Base-by-base conservation (phyloP, 2,888 invertebrate genomes). In the Thymelicus sylvestris region DNA sequence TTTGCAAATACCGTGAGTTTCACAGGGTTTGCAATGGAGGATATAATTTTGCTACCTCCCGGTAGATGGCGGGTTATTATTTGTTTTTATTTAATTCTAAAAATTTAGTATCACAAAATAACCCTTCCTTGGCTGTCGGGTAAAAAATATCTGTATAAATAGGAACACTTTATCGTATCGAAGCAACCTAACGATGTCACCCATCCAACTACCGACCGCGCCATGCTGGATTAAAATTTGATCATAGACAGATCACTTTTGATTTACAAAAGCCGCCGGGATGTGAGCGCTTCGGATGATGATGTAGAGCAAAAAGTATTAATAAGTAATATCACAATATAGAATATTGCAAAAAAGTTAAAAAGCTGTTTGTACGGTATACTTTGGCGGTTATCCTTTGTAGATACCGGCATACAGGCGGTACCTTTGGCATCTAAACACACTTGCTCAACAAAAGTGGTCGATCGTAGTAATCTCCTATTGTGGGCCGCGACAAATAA, bases 391-490 rank as follows among this genome's bases (percentile, higher is more conserved):
- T 72, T 12, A 60, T 39, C 66, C 78, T 80, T 81, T 83, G 78
- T 68, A 69, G 70, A 73, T 74, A 76, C 80, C 83, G 83, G 82
- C 74, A 80, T 75, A 74, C 64, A 71, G 66, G 74, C 72, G 76
- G 77, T 74, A 67, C 13, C 19, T 62, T 68, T 62, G 39, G 7
- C 19, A 83, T 83, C 55, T 24, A 19, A 55, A 67, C 74, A 80
- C 81, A 84, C 75, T 86, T 88, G 84, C 83, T 84, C 84, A 87
- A 87, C 84, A 81, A 84, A 80, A 80, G 78, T 80, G 80, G 64
- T 57, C 57, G 62, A 74, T 70, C 80, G 79, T 79, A 79, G 75
- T 87, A 86, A 85, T 87, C 86, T 71, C 70, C 77, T 76, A 81
- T 86, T 87, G 86, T 89, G 74, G 64, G 74, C 59, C 50, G n/a